Conservation (phyloP, 2,797 vertebrate species). For the Sciurus carolinensis region DNA sequence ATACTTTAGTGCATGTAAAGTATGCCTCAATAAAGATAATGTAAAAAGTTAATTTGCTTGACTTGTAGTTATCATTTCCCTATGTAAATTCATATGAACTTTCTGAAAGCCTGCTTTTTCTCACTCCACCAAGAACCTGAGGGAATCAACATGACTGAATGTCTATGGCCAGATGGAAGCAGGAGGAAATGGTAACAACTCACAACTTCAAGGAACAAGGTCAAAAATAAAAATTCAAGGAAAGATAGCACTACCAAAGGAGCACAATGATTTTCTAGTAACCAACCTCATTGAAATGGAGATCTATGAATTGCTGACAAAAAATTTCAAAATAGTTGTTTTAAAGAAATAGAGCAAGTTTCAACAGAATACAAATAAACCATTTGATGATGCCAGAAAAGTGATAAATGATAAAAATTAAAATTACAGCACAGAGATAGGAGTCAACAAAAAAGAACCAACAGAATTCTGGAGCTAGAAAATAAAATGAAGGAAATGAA, state of each 20-base stretch:
- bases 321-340: neutral
- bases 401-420: neutral
- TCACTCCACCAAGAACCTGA: neutral
- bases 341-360: neutral
- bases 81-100: neutral
- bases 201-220: neutral
- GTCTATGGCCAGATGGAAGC: neutral
- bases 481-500: neutral
- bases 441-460: neutral
- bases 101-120: neutral
- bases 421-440: neutral
- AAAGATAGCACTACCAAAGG: neutral
- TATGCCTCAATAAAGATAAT: neutral
- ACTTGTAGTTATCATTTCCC: neutral
- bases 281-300: neutral
- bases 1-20: neutral
- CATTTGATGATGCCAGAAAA: neutral
- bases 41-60: slow-evolving; percentile 4
- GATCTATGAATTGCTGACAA: neutral
- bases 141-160: neutral
- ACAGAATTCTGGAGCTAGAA: neutral
- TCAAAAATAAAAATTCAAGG: neutral
- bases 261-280: neutral
- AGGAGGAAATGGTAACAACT: neutral
- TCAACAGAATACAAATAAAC: neutral